Conservation (phyloP, 1,140 invertebrate genomes). For the Drosophila sechellia region DNA sequence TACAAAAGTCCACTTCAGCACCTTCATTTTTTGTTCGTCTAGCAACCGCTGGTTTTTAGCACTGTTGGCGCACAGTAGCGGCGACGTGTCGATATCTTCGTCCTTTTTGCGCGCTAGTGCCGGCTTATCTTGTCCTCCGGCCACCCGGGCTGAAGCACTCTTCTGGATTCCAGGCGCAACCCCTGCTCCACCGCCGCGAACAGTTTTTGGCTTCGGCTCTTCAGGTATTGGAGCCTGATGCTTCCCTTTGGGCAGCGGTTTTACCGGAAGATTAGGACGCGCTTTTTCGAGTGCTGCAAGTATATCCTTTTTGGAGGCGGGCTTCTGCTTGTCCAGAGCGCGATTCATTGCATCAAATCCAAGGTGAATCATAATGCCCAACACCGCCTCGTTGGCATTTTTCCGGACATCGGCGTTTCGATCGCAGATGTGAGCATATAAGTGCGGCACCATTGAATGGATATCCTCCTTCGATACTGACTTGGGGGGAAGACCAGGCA, state of each 20-base stretch:
- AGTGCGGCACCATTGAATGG: slow-evolving; percentile 89
- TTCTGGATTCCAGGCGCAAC: slow-evolving; percentile 71
- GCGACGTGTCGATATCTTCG: slow-evolving; percentile 93
- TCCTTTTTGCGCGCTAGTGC: slow-evolving; percentile 89
- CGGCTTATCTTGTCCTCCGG: slow-evolving; percentile 81
- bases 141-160: slow-evolving; percentile 85
- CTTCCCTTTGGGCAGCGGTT: slow-evolving; percentile 89
- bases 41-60: slow-evolving; percentile 95
- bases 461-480: slow-evolving; percentile 93
- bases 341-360: slow-evolving; percentile 93
- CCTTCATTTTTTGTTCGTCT: slow-evolving; percentile 96
- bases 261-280: slow-evolving; percentile 92
- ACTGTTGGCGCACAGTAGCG: slow-evolving; percentile 92
- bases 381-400: slow-evolving; percentile 93
- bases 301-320: slow-evolving; percentile 93
- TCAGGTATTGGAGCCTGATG: slow-evolving; percentile 79
- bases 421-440: slow-evolving; percentile 95
- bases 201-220: slow-evolving; percentile 86
- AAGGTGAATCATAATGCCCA: slow-evolving; percentile 97
- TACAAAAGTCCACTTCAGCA: slow-evolving; percentile 98
- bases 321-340: slow-evolving; percentile 93
- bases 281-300: slow-evolving; percentile 93
- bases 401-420: slow-evolving; percentile 95
- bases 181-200: slow-evolving; percentile 85
- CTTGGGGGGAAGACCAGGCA: slow-evolving; percentile 90